Evolutionary conservation across 2,113 vertebrate species (phyloP).

Genomic region (Arizona elegans): DNA sequence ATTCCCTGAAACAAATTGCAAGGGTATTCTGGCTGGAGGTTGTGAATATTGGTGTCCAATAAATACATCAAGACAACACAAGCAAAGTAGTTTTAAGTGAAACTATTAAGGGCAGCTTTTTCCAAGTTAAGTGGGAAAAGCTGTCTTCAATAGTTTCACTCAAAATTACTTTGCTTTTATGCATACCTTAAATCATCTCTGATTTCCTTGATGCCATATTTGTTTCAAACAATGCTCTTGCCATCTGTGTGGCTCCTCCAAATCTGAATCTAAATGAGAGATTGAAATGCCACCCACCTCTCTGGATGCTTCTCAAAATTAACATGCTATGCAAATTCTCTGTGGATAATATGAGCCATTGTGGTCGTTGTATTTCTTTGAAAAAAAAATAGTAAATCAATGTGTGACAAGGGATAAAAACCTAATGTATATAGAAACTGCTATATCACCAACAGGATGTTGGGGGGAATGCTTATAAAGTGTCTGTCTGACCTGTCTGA

Average conservation of each 20-base stretch:
- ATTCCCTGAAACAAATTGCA: background rate
- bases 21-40: background rate
- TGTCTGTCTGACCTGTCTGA: background rate
- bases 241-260: conserved; percentile 77
- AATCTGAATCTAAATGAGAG: conserved; percentile 78
- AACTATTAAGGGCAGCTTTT: too few relatives aligned
- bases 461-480: background rate
- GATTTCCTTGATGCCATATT: conserved; percentile 77
- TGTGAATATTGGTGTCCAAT: background rate
- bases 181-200: conserved; percentile 55
- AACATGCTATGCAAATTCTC: conserved; percentile 76
- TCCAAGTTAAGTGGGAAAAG: background rate
- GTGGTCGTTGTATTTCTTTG: conserved; percentile 46
- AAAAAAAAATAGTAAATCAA: conserved; percentile 49
- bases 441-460: background rate
- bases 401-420: conserved; percentile 50
- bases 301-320: conserved; percentile 69
- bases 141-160: background rate
- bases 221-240: conserved; percentile 78
- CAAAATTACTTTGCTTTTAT: conserved; percentile 24
- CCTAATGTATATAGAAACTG: conserved; percentile 3
- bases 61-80: conserved; percentile 8
- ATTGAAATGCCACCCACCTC: conserved; percentile 83
- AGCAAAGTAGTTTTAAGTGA: too few relatives aligned
- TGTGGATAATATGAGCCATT: conserved; percentile 26